These are phyloP conservation scores for Pseudochaenichthys georgianus DNA, from an alignment of 2,797 vertebrate species.

Conservation along the genomic window DNA sequence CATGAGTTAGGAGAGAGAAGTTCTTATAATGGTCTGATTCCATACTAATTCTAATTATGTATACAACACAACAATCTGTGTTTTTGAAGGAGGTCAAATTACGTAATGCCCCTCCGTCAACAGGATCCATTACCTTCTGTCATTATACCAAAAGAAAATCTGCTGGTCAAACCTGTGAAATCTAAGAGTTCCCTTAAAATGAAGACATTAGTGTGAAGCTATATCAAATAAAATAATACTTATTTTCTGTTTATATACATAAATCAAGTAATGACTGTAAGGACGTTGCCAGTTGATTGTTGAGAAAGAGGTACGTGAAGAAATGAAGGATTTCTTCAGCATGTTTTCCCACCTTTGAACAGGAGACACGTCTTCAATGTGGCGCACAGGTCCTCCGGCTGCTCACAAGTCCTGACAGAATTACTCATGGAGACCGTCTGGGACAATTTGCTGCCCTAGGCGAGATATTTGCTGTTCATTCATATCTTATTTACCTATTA, in stretches of 20 bases:
- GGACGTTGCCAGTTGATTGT: not conserved
- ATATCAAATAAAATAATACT: not conserved
- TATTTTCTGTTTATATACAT: not conserved
- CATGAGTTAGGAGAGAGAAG: not conserved
- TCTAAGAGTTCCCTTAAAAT: not conserved
- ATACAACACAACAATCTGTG: too few species aligned
- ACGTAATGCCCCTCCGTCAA: not conserved
- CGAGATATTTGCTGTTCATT: too few species aligned
- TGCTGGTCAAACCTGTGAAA: not conserved
- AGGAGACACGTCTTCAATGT: not conserved
- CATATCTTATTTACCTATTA: too few species aligned
- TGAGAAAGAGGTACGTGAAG: too few species aligned
- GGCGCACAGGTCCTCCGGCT: constrained; percentile 9
- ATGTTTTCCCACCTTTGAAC: not conserved
- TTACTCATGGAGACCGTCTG: not conserved
- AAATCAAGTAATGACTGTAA: not conserved
- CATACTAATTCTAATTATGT: not conserved
- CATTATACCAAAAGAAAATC: too few species aligned
- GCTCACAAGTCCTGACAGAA: constrained; percentile 3
- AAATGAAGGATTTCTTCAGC: too few species aligned
- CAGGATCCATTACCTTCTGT: not conserved
- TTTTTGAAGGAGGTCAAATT: not conserved
- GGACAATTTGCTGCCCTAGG: too few species aligned
- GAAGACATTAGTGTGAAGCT: not conserved
- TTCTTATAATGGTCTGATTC: not conserved